Base-by-base conservation (phyloP, 2,888 invertebrate genomes). In the Ditylenchus weischeri region DNA sequence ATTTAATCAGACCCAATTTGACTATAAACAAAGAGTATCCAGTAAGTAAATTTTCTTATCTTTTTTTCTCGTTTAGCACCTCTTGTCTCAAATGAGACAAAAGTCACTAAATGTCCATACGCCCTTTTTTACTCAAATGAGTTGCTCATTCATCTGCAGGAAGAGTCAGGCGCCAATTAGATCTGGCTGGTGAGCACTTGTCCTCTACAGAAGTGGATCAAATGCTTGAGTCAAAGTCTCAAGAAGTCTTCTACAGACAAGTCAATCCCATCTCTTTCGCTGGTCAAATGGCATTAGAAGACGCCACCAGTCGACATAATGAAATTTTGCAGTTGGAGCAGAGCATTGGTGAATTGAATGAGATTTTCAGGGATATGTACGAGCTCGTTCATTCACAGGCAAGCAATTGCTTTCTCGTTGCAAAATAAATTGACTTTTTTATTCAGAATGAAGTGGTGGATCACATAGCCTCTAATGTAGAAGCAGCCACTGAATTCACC, bases 351-450 rank as follows among this genome's bases (percentile, higher is more conserved):
- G 96, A 98, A 87, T 89, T 98, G 75, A 95, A 98, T 86, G 98
- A 98, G 87, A 96, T 99, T 94, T 99, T 98, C 86, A 93, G 95
- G 92, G 98, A 98, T 86, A 96, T 98, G 95, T 96, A 96, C 79
- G 94, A 96, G 92, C 88, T 98, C 83, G 96, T 98, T 19, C 74
- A 77, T 57, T 65, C 72, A 8, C 81, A 81, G 75, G 77, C 69
- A 50, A 38, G 60, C 29, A 29, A 2, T 4, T 29, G 2, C 5
- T 4, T 29, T 47, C 29, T 29, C 29, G 29, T 5, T 5, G 5
- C 29, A 29, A 29, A n/a, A 29, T 29, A 29, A 29, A 29, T 29
- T 29, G 38, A 43, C 43, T 43, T 15, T 43, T 3, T 43, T 57
- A 62, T 72, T 54, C 43, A 69, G 69, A 70, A 76, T 19, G 76